Evolutionary conservation across 2,113 vertebrate genomes (phyloP).

Genomic region (Psettodes erumei): DNA sequence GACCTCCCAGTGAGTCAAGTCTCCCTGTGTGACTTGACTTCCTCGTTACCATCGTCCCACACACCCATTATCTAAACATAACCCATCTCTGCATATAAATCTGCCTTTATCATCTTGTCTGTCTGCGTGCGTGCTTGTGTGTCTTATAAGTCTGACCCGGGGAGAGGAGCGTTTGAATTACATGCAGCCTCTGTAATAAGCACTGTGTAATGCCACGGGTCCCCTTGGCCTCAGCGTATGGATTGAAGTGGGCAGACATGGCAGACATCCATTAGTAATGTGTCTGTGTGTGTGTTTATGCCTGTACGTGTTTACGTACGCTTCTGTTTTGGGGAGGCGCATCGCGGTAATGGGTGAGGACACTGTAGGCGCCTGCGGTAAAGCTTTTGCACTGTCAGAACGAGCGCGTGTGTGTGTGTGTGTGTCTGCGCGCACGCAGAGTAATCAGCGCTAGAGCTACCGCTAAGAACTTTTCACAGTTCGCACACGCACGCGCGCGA

Average conservation of each 20-base stretch:
- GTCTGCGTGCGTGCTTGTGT: conserved; percentile 34
- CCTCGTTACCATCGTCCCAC: conserved; percentile 64
- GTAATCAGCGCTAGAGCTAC: conserved; percentile 8
- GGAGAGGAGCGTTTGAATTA: conserved; percentile 44
- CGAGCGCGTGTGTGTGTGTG: conserved; percentile 20
- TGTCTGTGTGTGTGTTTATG: conserved; percentile 33
- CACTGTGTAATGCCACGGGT: conserved; percentile 48
- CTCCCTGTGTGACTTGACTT: conserved; percentile 58
- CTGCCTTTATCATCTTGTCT: conserved; percentile 55
- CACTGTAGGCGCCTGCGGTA: conserved; percentile 68
- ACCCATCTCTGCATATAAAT: conserved; percentile 64
- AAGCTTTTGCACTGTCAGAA: conserved; percentile 55
- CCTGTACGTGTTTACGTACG: conserved; percentile 30
- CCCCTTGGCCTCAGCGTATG: conserved; percentile 50
- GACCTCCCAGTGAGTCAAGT: conserved; percentile 68
- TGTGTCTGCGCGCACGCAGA: not conserved
- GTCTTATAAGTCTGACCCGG: conserved; percentile 38
- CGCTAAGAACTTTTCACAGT: conserved; percentile 22
- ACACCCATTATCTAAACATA: conserved; percentile 71
- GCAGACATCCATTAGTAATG: conserved; percentile 63
- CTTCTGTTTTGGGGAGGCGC: conserved; percentile 49
- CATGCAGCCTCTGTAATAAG: conserved; percentile 63
- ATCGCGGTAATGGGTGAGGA: conserved; percentile 53
- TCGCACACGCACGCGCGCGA: conserved; percentile 15
- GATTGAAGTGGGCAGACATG: conserved; percentile 74